Conservation (phyloP, 2,888 invertebrate genomes). For the Tupiocoris notatus region DNA sequence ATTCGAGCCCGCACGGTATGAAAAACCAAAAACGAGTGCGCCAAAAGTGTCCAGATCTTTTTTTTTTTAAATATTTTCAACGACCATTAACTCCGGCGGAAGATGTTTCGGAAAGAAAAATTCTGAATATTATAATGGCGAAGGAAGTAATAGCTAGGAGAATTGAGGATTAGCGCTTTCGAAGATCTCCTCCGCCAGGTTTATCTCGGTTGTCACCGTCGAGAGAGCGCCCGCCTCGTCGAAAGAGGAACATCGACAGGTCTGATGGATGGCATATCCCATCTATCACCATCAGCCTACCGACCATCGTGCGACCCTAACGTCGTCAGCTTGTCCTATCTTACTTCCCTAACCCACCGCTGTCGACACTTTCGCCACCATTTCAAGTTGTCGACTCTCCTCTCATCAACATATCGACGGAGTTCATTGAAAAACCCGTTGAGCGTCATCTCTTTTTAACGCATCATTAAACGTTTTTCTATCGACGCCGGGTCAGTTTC, state of each 20-base stretch:
- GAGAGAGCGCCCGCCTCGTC: neutral
- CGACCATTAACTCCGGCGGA: too few species aligned
- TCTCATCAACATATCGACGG: slow-evolving; percentile 38
- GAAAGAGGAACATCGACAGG: neutral
- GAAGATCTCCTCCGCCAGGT: neutral
- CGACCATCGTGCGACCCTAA: too few species aligned
- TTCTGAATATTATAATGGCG: too few species aligned
- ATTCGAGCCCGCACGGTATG: too few species aligned
- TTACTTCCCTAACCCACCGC: neutral
- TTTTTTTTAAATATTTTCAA: too few species aligned
- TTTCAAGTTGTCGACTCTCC: neutral
- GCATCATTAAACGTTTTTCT: too few species aligned
- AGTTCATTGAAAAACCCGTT: slow-evolving; percentile 37
- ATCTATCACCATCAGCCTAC: slow-evolving; percentile 13
- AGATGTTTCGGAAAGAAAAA: too few species aligned
- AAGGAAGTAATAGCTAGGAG: too few species aligned
- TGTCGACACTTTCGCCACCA: neutral
- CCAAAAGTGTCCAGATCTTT: too few species aligned
- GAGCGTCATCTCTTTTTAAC: too few species aligned
- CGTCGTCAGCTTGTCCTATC: neutral
- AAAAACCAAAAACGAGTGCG: too few species aligned
- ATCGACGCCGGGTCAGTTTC: neutral
- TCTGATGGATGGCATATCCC: slow-evolving; percentile 14
- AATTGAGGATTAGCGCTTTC: neutral
- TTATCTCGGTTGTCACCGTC: neutral